Evolutionary conservation across 2,888 invertebrate species (phyloP).

Genomic region (Lutraria lutraria): DNA sequence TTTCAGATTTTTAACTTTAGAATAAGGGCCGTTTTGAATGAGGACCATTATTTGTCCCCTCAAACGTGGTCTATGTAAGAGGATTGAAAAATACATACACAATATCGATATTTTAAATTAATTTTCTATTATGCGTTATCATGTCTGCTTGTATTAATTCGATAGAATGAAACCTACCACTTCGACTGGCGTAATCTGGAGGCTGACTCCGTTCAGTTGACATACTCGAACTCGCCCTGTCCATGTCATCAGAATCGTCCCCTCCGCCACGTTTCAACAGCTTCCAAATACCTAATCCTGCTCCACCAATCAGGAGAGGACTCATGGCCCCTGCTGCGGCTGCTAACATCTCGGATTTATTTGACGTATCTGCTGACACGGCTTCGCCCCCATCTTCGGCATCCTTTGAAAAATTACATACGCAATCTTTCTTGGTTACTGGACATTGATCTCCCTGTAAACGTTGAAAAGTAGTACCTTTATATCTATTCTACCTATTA

Average conservation of each 20-base stretch:
- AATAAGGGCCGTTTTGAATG: no score
- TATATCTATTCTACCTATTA: not conserved
- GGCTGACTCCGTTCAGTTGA: slow-evolving; percentile 22
- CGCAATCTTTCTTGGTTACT: slow-evolving; percentile 49
- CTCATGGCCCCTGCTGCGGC: slow-evolving; percentile 69
- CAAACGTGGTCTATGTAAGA: no score
- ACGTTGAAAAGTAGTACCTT: not conserved
- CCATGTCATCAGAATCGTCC: slow-evolving; percentile 37
- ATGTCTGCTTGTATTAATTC: no score
- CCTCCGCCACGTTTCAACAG: slow-evolving; percentile 48
- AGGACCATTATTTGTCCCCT: no score
- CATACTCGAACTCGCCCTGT: slow-evolving; percentile 42
- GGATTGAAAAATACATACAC: no score
- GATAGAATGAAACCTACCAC: slow-evolving; percentile 36
- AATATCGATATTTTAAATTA: no score
- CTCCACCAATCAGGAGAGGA: slow-evolving; percentile 66
- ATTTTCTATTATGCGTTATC: no score
- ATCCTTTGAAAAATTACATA: slow-evolving; percentile 54
- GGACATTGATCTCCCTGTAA: slow-evolving; percentile 51
- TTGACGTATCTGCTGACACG: slow-evolving; percentile 38
- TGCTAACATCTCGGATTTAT: slow-evolving; percentile 64
- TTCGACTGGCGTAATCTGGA: slow-evolving; percentile 46
- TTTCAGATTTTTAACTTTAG: no score
- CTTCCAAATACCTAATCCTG: slow-evolving; percentile 68
- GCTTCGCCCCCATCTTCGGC: slow-evolving; percentile 57